Conservation (phyloP, 2,113 vertebrate species). For the Nothobranchius kuhntae region DNA sequence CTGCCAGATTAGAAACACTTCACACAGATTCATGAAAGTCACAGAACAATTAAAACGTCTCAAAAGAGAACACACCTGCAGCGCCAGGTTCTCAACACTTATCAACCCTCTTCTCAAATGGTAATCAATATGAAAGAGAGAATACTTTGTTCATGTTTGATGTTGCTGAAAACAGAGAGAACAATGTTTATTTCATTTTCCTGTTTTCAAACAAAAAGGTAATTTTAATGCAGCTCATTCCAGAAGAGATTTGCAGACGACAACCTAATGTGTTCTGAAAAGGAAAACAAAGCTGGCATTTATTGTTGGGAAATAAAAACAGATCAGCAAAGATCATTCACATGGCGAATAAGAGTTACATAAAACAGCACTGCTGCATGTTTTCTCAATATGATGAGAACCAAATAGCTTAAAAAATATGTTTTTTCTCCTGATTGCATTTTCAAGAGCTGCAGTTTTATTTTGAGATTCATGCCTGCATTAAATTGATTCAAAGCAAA, state of each 20-base stretch:
- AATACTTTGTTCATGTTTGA: background rate
- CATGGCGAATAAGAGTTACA: too few species aligned
- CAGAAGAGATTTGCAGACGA: background rate
- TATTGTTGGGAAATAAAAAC: background rate
- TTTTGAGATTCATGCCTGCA: too few species aligned
- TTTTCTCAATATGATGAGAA: too few species aligned
- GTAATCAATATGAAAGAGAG: too few species aligned
- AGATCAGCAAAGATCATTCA: background rate
- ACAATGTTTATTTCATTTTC: background rate
- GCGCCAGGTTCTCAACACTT: background rate
- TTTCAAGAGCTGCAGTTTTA: too few species aligned
- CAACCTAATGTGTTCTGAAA: accelerated
- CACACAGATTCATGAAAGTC: background rate
- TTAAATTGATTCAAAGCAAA: too few species aligned
- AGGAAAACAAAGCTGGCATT: background rate
- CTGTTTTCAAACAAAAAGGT: too few species aligned
- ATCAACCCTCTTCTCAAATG: background rate
- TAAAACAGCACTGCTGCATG: too few species aligned
- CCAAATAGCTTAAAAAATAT: too few species aligned
- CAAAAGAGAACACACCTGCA: background rate
- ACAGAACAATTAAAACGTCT: background rate
- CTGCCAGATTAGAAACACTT: background rate
- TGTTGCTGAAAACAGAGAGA: background rate
- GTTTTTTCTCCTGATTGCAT: too few species aligned
- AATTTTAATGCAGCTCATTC: background rate